Percentiles rank a stretch among this genome's conserved stretches.
phyloP scores from a whole-genome alignment of 2,113 vertebrate genomes.

The Forbesichthys agassizii region DNA sequence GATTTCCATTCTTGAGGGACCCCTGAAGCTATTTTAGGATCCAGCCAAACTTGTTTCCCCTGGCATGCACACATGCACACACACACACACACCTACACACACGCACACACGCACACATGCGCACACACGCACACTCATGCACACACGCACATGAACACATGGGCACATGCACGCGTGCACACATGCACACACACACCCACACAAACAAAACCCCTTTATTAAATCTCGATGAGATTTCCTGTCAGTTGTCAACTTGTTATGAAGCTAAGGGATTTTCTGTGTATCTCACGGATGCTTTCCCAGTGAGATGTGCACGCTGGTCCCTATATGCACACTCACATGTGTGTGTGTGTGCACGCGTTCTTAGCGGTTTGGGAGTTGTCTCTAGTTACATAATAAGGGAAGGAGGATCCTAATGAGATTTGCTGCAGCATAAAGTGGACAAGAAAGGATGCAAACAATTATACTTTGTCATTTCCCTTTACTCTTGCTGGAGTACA shows the following conservation, averaged over 20 bases:
- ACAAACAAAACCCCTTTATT: conserved; percentile 1
- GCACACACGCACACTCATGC: no score
- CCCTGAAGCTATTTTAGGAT: conserved; percentile 62
- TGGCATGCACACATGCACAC: conserved; percentile 48
- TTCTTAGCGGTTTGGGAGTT: conserved; percentile 32
- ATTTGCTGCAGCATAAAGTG: conserved; percentile 31
- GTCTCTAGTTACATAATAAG: conserved; percentile 35
- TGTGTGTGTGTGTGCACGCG: not conserved
- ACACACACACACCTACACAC: conserved; percentile 7
- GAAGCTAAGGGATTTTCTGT: not conserved
- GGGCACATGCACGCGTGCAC: no score
- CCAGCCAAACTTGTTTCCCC: conserved; percentile 56
- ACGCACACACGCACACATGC: not conserved
- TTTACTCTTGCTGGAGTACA: not conserved
- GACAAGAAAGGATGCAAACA: conserved; percentile 7
- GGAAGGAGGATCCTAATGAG: conserved; percentile 49
- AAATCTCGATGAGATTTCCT: not conserved
- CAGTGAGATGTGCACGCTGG: no score
- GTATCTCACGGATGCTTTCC: not conserved
- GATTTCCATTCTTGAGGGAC: conserved; percentile 58
- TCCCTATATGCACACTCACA: no score
- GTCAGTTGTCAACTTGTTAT: conserved; percentile 1
- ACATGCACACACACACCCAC: not conserved
- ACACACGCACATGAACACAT: no score
- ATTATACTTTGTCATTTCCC: not conserved